Conservation (phyloP, 2,888 invertebrate species). For the Chalcosyrphus nemorum region DNA sequence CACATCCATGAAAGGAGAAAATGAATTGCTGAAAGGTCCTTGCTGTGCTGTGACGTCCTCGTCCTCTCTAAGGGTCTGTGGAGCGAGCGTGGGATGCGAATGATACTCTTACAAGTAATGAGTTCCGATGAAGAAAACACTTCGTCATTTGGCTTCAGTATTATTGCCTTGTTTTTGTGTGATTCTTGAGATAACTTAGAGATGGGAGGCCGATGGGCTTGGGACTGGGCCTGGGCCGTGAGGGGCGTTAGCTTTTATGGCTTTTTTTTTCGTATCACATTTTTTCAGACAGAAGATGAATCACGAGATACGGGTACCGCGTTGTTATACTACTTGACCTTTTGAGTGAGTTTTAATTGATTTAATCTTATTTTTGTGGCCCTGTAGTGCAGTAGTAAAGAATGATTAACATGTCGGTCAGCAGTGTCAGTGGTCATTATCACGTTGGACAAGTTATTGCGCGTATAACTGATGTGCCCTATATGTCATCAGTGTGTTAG, state of each 20-base stretch:
- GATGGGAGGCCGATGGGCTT: too few relatives aligned
- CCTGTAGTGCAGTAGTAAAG: not conserved
- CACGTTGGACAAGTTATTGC: not conserved
- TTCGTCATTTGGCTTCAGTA: slow-evolving; percentile 25
- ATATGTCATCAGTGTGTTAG: slow-evolving; percentile 1
- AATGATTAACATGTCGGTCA: not conserved
- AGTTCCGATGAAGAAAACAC: slow-evolving; percentile 13
- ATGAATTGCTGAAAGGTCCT: slow-evolving; percentile 33
- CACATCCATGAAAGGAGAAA: slow-evolving; percentile 42
- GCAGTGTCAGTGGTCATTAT: slow-evolving; percentile 2
- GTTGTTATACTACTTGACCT: slow-evolving; percentile 19
- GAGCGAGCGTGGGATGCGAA: not conserved
- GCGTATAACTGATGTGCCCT: not conserved
- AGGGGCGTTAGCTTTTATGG: not conserved
- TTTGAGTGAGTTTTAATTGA: slow-evolving; percentile 18
- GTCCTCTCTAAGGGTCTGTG: not conserved
- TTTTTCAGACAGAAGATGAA: slow-evolving; percentile 1
- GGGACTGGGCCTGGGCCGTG: not conserved
- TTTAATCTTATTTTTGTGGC: not conserved
- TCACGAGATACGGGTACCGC: slow-evolving; percentile 2
- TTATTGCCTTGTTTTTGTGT: slow-evolving; percentile 25
- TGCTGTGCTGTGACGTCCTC: not conserved
- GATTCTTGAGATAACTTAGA: not conserved
- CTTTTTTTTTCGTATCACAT: not conserved
- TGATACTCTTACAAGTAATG: slow-evolving; percentile 34